phyloP scores from a whole-genome alignment of 2,113 vertebrate genomes.

The Chaenogobius annularis region DNA sequence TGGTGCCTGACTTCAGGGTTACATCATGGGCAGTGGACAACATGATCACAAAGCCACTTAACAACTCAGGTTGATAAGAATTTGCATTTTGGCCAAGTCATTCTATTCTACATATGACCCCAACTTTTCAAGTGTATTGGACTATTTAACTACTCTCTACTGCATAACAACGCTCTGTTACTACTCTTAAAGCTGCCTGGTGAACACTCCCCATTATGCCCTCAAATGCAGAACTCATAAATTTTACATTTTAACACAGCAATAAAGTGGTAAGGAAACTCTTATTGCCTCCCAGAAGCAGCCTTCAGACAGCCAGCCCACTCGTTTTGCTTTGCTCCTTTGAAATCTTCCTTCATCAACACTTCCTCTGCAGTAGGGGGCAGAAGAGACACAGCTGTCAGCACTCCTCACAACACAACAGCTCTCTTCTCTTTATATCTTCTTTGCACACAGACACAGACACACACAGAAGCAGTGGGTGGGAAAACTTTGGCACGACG shows the following conservation, averaged over 20 bases:
- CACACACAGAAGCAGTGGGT: conserved; percentile 52
- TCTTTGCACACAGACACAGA: conserved; percentile 36
- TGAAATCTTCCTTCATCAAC: conserved; percentile 45
- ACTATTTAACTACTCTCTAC: neutral
- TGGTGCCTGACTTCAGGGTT: neutral
- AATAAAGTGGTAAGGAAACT: conserved; percentile 6
- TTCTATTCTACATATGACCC: neutral
- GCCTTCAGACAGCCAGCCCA: conserved; percentile 18
- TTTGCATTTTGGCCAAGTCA: neutral
- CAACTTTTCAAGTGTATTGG: neutral
- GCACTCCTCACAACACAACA: conserved; percentile 46
- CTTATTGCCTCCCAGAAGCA: conserved; percentile 14
- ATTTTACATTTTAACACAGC: conserved; percentile 5
- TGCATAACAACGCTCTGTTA: neutral
- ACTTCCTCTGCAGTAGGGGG: conserved; percentile 72
- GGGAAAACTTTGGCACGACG: conserved; percentile 53
- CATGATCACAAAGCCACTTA: neutral
- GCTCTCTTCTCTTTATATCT: conserved; percentile 44
- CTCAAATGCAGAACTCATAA: neutral
- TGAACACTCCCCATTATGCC: conserved; percentile 1
- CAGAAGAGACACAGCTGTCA: conserved; percentile 70
- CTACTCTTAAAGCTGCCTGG: neutral
- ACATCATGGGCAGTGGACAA: too few relatives aligned
- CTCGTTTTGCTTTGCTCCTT: conserved; percentile 2
- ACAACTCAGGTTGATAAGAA: neutral